Evolutionary conservation across 2,888 invertebrate species (phyloP).

Genomic region (Archips crataeganus): DNA sequence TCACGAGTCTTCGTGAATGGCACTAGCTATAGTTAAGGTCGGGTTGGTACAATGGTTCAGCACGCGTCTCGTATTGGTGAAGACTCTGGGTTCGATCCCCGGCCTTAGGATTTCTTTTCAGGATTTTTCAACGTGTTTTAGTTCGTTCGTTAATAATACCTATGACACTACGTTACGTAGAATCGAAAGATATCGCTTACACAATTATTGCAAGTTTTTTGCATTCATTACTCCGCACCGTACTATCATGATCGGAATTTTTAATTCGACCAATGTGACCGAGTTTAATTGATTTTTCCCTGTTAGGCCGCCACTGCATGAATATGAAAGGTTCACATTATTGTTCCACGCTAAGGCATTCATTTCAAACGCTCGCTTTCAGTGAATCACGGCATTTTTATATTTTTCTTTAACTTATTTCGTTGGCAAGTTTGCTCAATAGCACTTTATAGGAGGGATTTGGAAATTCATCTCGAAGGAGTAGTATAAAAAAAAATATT

Average conservation of each 20-base stretch:
- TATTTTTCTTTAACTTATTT: slow-evolving; percentile 8
- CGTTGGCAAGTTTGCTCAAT: not conserved
- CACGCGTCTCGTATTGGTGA: no score
- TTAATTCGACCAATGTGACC: slow-evolving; percentile 17
- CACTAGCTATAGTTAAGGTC: no score
- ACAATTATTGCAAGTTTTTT: slow-evolving; percentile 7
- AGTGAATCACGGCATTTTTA: slow-evolving; percentile 18
- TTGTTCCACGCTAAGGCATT: slow-evolving; percentile 33
- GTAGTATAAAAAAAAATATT: not conserved
- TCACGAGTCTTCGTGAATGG: no score
- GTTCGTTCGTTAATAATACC: not conserved
- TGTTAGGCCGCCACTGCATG: slow-evolving; percentile 19
- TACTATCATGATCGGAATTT: slow-evolving; percentile 12
- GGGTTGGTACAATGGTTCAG: no score
- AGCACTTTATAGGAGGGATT: not conserved
- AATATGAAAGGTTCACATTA: slow-evolving; percentile 37
- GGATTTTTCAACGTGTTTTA: no score
- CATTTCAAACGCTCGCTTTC: slow-evolving; percentile 32
- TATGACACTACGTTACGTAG: not conserved
- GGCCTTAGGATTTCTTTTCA: no score
- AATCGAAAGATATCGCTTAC: not conserved
- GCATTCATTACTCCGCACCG: not conserved
- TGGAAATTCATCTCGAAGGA: not conserved
- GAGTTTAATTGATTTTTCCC: slow-evolving; percentile 23
- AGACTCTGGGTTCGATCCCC: no score